phyloP scores from a whole-genome alignment of 2,888 invertebrate species.

The Troides aeacus region DNA sequence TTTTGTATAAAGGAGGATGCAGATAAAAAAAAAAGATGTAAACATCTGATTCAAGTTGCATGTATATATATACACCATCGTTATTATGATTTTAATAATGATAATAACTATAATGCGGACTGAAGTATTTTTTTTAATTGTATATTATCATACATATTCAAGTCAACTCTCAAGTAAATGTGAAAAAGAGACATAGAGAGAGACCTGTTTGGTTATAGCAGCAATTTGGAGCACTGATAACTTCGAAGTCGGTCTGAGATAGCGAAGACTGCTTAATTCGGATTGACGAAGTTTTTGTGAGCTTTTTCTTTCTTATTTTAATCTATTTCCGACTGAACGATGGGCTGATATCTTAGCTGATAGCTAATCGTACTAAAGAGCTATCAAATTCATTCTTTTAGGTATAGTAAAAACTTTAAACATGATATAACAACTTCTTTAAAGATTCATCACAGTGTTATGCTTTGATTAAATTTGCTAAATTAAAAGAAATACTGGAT shows the following conservation, averaged over 20 bases:
- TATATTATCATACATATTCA: no score
- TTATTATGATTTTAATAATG: no score
- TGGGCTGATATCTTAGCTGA: neutral
- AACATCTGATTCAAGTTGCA: no score
- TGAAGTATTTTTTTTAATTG: no score
- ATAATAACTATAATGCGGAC: no score
- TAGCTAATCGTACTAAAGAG: neutral
- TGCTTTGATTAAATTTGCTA: no score
- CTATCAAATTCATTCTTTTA: constrained; percentile 8
- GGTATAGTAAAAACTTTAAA: neutral
- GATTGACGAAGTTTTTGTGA: constrained; percentile 65
- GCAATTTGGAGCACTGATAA: constrained; percentile 55
- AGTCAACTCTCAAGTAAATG: neutral
- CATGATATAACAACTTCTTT: neutral
- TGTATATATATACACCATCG: no score
- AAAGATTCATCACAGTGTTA: no score
- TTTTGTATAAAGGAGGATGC: no score
- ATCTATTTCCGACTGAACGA: constrained; percentile 31
- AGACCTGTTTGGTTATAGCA: constrained; percentile 8
- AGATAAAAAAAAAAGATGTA: no score
- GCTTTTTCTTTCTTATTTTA: constrained; percentile 43
- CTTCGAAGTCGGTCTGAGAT: constrained; percentile 65
- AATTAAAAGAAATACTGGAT: no score
- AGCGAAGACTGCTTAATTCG: constrained; percentile 74
- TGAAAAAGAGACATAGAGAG: neutral